A percentile compares a stretch with the other conserved stretches of the same genome.
Evolutionary conservation across 2,888 invertebrate species (phyloP).

Genomic region (Ctenicera cuprea): DNA sequence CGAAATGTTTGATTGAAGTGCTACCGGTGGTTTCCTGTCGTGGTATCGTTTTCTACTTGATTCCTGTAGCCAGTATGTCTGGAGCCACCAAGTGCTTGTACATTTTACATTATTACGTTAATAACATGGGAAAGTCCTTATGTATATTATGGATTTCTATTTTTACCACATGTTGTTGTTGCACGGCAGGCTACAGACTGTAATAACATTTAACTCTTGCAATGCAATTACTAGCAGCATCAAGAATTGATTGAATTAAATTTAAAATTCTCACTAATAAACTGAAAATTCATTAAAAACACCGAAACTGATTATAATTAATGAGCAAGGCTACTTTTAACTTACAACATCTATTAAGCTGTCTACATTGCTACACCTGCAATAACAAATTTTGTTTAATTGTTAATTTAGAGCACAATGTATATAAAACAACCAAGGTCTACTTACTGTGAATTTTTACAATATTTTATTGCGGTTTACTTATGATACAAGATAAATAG

Average conservation of each 20-base stretch:
- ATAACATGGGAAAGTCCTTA: slow-evolving; percentile 20
- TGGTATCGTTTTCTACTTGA: not conserved
- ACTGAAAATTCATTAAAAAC: not conserved
- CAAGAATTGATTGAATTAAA: not conserved
- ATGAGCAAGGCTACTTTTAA: not conserved
- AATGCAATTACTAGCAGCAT: not conserved
- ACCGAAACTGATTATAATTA: not conserved
- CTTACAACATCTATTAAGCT: slow-evolving; percentile 10
- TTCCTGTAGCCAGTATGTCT: slow-evolving; percentile 9
- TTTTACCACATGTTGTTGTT: slow-evolving; percentile 2
- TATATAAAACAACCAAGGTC: too few species aligned
- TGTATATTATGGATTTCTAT: slow-evolving; percentile 11
- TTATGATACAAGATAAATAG: too few species aligned
- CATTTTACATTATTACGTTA: slow-evolving; percentile 13
- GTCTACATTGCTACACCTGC: slow-evolving; percentile 14
- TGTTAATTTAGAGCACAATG: slow-evolving; percentile 1
- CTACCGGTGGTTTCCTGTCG: slow-evolving; percentile 3
- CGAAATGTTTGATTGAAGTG: not conserved
- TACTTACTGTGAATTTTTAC: not conserved
- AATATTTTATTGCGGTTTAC: too few species aligned
- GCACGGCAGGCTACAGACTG: not conserved
- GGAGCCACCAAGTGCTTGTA: slow-evolving; percentile 14
- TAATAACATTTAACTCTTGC: too few species aligned
- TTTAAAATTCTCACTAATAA: too few species aligned
- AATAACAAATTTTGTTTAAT: slow-evolving; percentile 4